These are phyloP conservation scores for Ooceraea biroi DNA, from an alignment of 1,140 invertebrate genomes.

Conservation along the genomic window DNA sequence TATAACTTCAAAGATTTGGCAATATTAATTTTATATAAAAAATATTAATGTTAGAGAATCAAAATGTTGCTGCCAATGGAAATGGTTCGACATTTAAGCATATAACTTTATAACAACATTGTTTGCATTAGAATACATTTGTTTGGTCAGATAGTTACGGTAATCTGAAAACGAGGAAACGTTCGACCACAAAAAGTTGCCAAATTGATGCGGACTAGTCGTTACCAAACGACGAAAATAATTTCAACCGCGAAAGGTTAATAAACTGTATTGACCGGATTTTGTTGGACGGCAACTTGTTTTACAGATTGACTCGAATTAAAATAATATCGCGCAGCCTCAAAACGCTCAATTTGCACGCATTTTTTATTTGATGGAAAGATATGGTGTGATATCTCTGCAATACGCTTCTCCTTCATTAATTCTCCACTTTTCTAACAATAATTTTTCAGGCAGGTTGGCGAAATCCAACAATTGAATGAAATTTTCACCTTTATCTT, in stretches of 20 bases:
- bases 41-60: not conserved
- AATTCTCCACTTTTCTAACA: no score
- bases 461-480: not conserved
- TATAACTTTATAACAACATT: not conserved
- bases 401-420: no score
- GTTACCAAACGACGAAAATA: conserved; percentile 52
- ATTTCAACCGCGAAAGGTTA: conserved; percentile 41
- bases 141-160: conserved; percentile 24
- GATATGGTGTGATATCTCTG: no score
- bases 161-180: conserved; percentile 57
- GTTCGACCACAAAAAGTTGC: conserved; percentile 64
- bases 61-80: not conserved
- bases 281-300: conserved; percentile 44
- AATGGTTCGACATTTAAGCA: not conserved
- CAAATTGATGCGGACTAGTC: conserved; percentile 56
- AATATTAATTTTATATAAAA: no score
- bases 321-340: conserved; percentile 45
- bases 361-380: conserved; percentile 7
- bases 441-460: not conserved
- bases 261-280: conserved; percentile 57
- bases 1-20: no score
- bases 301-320: conserved; percentile 55
- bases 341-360: conserved; percentile 29
- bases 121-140: conserved; percentile 22
- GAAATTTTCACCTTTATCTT: not conserved